phyloP scores from a whole-genome alignment of 2,113 vertebrate genomes.

The Muntiacus muntjak region DNA sequence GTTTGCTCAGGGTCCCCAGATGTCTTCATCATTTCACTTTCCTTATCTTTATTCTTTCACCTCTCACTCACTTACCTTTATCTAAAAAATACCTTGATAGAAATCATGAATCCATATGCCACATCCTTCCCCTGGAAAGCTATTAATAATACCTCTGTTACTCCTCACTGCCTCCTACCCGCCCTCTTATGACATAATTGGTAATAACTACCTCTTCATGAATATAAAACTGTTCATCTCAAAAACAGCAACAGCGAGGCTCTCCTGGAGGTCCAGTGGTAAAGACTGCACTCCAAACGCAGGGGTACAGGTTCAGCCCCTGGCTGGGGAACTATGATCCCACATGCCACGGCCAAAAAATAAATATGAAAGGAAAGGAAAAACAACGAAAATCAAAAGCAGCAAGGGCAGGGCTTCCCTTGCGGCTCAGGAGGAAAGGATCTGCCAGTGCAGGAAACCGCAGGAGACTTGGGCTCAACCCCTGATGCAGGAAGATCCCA shows the following conservation, averaged over 20 bases:
- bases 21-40: neutral
- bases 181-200: neutral
- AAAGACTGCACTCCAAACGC: neutral
- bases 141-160: neutral
- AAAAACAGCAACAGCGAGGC: neutral
- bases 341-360: neutral
- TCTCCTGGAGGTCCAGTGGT: neutral
- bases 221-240: neutral
- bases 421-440: neutral
- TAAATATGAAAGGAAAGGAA: neutral
- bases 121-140: neutral
- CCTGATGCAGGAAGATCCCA: neutral
- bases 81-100: neutral
- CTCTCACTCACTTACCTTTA: slow-evolving; percentile 25
- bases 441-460: neutral
- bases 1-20: slow-evolving; percentile 13
- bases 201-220: neutral
- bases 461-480: neutral
- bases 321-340: neutral
- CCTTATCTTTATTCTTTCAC: slow-evolving; percentile 16
- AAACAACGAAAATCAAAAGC: neutral
- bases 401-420: neutral
- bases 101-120: neutral
- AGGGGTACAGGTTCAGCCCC: neutral
- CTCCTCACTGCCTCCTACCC: neutral